Percentiles rank a stretch among this genome's conserved stretches.
These are phyloP conservation scores for Hemiprocne comata DNA, from an alignment of 2,113 vertebrate species.

Conservation along the genomic window DNA sequence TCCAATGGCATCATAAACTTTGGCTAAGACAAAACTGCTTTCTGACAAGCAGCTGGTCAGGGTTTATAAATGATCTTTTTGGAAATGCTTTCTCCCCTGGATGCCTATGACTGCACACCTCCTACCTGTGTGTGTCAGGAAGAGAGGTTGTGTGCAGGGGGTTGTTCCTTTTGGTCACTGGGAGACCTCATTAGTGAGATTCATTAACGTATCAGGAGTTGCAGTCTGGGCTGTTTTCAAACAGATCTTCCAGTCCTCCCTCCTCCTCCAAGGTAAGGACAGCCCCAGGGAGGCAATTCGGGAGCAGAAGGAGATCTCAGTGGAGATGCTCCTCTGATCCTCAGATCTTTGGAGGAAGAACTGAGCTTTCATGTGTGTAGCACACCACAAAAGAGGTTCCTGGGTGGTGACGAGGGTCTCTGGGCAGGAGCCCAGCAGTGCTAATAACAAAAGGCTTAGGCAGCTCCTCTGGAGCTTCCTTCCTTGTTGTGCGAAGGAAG, in stretches of 20 bases:
- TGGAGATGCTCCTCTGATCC: accelerated
- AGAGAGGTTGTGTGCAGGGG: background rate
- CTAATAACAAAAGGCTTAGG: accelerated
- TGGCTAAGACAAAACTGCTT: background rate
- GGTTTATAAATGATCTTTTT: background rate
- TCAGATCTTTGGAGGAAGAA: background rate
- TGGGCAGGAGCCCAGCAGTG: background rate
- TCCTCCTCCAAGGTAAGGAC: background rate
- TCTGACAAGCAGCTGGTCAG: background rate
- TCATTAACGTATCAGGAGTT: background rate
- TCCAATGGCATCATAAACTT: background rate
- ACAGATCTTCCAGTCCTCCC: too few species aligned
- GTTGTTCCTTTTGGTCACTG: accelerated
- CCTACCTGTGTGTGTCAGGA: background rate
- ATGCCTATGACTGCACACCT: background rate
- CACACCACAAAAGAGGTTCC: background rate
- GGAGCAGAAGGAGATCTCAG: background rate
- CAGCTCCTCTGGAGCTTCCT: background rate
- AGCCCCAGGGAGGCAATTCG: background rate
- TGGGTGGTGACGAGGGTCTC: background rate
- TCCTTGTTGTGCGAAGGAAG: accelerated
- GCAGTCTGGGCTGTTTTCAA: background rate
- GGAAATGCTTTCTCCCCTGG: background rate
- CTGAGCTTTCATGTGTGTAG: background rate
- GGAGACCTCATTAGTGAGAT: background rate